Evolutionary conservation across 2,888 invertebrate species (phyloP).

Genomic region (Hetaerina titia): DNA sequence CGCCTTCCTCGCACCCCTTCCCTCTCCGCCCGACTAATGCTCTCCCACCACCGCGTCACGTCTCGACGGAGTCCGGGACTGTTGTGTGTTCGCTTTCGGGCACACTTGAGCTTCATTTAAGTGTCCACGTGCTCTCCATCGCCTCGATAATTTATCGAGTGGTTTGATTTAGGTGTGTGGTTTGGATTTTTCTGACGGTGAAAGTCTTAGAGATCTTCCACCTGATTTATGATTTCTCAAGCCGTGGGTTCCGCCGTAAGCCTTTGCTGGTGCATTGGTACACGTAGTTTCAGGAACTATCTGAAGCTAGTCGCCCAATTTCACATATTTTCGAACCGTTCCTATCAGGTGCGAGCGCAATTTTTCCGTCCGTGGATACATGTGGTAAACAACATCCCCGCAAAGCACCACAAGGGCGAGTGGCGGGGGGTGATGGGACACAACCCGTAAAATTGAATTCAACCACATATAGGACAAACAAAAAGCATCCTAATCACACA

Average conservation of each 20-base stretch:
- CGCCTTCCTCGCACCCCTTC: neutral
- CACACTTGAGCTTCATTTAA: neutral
- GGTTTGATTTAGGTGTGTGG: neutral
- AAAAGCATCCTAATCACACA: too few relatives aligned
- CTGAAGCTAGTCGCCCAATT: too few relatives aligned
- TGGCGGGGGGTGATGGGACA: neutral
- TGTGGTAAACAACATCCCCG: neutral
- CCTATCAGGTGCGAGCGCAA: too few relatives aligned
- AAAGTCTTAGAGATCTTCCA: neutral
- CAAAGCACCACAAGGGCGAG: neutral
- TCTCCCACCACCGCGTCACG: neutral
- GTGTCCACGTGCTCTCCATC: neutral
- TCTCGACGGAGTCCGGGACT: neutral
- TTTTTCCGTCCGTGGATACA: neutral
- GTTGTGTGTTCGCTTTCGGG: neutral
- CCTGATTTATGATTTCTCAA: neutral
- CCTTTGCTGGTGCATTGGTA: too few relatives aligned
- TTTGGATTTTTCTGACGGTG: neutral
- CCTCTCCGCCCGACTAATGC: neutral
- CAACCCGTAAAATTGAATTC: too few relatives aligned
- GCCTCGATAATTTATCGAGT: neutral
- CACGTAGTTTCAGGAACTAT: too few relatives aligned
- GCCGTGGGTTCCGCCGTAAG: neutral
- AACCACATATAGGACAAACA: too few relatives aligned
- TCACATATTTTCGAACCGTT: too few relatives aligned